Evolutionary conservation across 1,140 invertebrate genomes (phyloP).

Genomic region (Chymomyza costata): DNA sequence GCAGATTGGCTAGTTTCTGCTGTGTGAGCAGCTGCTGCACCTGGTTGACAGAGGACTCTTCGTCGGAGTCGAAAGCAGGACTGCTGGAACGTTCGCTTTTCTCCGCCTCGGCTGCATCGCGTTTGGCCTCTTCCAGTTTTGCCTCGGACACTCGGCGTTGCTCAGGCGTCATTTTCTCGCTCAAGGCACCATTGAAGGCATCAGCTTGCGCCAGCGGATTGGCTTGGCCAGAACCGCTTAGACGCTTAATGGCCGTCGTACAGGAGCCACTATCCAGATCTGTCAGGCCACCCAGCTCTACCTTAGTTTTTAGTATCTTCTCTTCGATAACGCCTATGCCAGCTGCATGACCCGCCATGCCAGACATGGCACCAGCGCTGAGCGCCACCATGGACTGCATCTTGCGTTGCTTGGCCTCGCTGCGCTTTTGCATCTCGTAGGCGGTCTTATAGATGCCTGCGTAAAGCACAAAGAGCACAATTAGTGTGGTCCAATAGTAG

Average conservation of each 20-base stretch:
- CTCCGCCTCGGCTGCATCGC: conserved; percentile 77
- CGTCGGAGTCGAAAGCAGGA: conserved; percentile 96
- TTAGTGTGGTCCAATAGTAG: conserved; percentile 98
- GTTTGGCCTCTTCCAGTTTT: conserved; percentile 76
- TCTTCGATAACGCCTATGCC: conserved; percentile 83
- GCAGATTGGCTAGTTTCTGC: conserved; percentile 63
- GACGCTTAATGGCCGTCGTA: conserved; percentile 41
- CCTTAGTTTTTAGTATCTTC: conserved; percentile 83
- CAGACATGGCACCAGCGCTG: conserved; percentile 90
- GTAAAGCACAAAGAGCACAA: conserved; percentile 95
- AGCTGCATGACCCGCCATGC: conserved; percentile 90
- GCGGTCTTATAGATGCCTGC: conserved; percentile 99
- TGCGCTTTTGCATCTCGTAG: conserved; percentile 98
- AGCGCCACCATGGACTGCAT: conserved; percentile 95
- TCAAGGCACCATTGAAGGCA: conserved; percentile 32
- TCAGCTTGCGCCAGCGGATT: conserved; percentile 54
- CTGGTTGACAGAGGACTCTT: conserved; percentile 82
- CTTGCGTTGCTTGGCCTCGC: conserved; percentile 94
- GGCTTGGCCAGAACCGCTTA: conserved; percentile 58
- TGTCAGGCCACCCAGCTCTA: conserved; percentile 49
- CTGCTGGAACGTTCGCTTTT: conserved; percentile 95
- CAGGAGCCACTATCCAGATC: conserved; percentile 43
- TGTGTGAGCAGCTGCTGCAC: conserved; percentile 61
- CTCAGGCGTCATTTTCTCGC: conserved; percentile 50
- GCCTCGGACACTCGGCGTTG: conserved; percentile 62